Percentiles rank a stretch among this genome's conserved stretches.
phyloP scores from a whole-genome alignment of 2,888 invertebrate genomes.

The Orchesellides sinensis region DNA sequence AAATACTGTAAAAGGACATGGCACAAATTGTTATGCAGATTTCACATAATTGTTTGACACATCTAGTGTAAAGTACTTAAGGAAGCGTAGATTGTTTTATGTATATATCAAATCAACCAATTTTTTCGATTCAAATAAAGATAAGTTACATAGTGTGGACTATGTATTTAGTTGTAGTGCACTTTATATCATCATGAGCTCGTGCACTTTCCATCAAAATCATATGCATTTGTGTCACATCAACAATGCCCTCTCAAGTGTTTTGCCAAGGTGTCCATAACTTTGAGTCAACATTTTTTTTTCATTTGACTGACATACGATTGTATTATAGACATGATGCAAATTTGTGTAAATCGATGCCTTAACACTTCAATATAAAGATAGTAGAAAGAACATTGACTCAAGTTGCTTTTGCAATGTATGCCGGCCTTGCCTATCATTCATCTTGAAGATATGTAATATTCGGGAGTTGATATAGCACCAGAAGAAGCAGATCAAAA shows the following conservation, averaged over 20 bases:
- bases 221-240: slow-evolving; percentile 61
- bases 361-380: neutral
- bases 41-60: neutral
- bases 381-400: neutral
- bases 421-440: no score
- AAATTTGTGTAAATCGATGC: slow-evolving; percentile 5
- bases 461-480: no score
- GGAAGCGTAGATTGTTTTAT: neutral
- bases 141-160: no score
- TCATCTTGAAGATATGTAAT: no score
- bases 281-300: slow-evolving; percentile 26
- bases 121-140: no score
- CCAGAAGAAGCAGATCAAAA: no score
- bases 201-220: slow-evolving; percentile 31
- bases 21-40: neutral
- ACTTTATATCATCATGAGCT: no score
- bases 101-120: neutral
- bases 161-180: no score
- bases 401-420: no score
- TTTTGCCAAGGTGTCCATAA: slow-evolving; percentile 24
- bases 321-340: neutral
- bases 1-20: no score
- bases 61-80: slow-evolving; percentile 18
- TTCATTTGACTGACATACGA: slow-evolving; percentile 35
- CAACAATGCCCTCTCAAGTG: slow-evolving; percentile 52